Evolutionary conservation across 2,888 invertebrate genomes (phyloP), one percentile per base, ranked within the genome.

Genomic region (Lottia gigantea): DNA sequence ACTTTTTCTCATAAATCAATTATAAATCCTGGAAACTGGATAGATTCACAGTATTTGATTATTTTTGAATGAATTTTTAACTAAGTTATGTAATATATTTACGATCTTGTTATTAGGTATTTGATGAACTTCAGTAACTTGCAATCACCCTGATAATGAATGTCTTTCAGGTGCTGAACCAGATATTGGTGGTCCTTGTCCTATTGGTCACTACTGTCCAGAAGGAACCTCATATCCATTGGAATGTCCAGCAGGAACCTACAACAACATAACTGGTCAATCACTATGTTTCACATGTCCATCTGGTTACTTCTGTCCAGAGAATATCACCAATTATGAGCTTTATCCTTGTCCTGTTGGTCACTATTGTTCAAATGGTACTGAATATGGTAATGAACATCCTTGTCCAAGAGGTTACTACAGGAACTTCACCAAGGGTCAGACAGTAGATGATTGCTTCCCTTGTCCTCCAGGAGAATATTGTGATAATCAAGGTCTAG

Each of bases 151-250:
- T 40, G 6, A 40, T 40, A 8, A 4, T 8, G 8, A 72, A 47
- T 71, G 31, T 55, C 69, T 40, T 74, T 11, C 71, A 86, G 86
- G 84, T 61, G 71, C 73, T 64, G 80, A 80, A 26, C 73, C 80
- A n/a, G 55, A 64, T 8, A 74, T 77, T 46, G 87, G 86, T n/a
- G 86, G 85, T 3, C 87, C 87, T 3, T 87, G 87, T 70, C 83
- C 86, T 8, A 72, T 78, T 1, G 80, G 82, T n/a, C 85, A 84
- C 71, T 87, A 86, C 79, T 87, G 87, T 73, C 85, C 86, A 15
- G 72, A 70, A 12, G 87, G 86, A 0, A 87, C 86, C 0, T 83
- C 85, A 3, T 80, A 80, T 55, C 87, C 87, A 0, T 69, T 82
- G 62, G 80, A 76, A 8, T 87, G 87, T 76, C 80, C 80, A 8